Conservation (phyloP, 2,888 invertebrate species). For the Ectobius pallidus region DNA sequence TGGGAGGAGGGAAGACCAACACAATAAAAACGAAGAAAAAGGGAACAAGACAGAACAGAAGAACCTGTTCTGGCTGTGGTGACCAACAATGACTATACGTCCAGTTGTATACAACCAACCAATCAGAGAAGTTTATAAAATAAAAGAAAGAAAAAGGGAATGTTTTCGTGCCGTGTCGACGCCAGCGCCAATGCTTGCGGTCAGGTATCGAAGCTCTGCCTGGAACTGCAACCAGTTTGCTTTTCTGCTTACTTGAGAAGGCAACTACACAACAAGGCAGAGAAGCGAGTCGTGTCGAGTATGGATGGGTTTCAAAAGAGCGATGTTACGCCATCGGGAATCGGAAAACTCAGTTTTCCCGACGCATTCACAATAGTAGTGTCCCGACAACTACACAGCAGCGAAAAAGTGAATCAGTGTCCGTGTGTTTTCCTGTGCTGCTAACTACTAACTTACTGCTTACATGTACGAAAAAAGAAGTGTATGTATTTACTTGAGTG, state of each 20-base stretch:
- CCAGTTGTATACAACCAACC: constrained; percentile 23
- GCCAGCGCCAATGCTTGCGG: constrained; percentile 8
- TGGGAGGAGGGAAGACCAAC: constrained; percentile 14
- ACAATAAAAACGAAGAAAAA: constrained; percentile 10
- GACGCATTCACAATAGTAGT: neutral
- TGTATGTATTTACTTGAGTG: too few relatives aligned
- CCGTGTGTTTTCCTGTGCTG: too few relatives aligned
- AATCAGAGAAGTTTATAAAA: neutral
- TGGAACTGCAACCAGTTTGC: constrained; percentile 22
- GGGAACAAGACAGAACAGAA: constrained; percentile 12
- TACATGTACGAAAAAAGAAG: too few relatives aligned
- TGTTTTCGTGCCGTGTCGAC: constrained; percentile 3
- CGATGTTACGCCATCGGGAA: neutral
- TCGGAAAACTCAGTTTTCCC: neutral
- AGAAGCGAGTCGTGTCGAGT: constrained; percentile 1
- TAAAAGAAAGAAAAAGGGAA: neutral
- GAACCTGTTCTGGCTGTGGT: neutral
- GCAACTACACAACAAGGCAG: neutral
- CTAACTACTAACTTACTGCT: too few relatives aligned
- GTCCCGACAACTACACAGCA: neutral
- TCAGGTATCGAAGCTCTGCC: constrained; percentile 2
- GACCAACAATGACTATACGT: constrained; percentile 12
- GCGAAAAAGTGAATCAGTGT: neutral
- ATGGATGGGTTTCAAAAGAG: constrained; percentile 14
- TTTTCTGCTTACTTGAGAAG: constrained; percentile 6